phyloP scores from a whole-genome alignment of 2,888 invertebrate genomes.

The Cheilosia variabilis region DNA sequence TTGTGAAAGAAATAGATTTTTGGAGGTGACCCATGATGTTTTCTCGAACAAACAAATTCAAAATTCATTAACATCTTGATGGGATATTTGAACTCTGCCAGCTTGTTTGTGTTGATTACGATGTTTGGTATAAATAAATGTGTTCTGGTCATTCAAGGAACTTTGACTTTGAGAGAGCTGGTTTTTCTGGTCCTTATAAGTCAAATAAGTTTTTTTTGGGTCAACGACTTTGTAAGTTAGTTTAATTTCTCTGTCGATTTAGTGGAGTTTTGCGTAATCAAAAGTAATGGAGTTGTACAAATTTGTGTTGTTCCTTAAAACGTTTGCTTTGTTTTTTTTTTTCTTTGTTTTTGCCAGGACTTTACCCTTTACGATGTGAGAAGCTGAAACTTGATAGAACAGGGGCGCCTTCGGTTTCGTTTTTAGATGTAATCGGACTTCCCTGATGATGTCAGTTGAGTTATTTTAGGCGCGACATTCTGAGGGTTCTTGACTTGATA shows the following conservation, averaged over 20 bases:
- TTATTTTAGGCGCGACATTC: too few relatives aligned
- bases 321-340: neutral
- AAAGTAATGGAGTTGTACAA: conserved; percentile 1
- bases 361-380: conserved; percentile 7
- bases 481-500: too few relatives aligned
- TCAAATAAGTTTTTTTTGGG: conserved; percentile 22
- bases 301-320: neutral
- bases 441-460: too few relatives aligned
- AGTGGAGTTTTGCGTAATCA: neutral
- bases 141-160: conserved; percentile 40
- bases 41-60: neutral
- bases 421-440: too few relatives aligned
- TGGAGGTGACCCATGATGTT: neutral
- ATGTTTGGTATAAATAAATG: conserved; percentile 7
- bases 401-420: too few relatives aligned
- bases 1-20: neutral
- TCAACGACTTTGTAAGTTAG: conserved; percentile 25
- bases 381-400: too few relatives aligned
- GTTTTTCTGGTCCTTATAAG: conserved; percentile 38
- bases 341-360: too few relatives aligned
- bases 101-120: conserved; percentile 14
- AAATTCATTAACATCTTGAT: conserved; percentile 7
- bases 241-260: neutral
- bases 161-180: conserved; percentile 48
- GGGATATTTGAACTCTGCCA: conserved; percentile 56